A percentile compares a stretch with the other conserved stretches of the same genome.
phyloP scores from a whole-genome alignment of 2,888 invertebrate genomes.

The Hydroisotoma schaefferi region DNA sequence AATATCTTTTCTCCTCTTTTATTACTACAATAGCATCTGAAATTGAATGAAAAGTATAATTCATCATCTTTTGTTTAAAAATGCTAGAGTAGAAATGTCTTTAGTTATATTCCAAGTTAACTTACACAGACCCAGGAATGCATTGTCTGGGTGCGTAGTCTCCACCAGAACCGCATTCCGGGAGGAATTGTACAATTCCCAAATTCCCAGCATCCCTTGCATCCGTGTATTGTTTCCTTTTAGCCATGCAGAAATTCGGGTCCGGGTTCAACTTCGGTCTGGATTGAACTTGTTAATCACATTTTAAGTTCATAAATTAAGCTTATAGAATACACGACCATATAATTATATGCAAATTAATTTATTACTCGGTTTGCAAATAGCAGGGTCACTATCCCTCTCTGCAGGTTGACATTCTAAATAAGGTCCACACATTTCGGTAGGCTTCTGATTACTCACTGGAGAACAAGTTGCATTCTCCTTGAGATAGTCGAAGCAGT shows the following conservation, averaged over 20 bases:
- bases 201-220: slow-evolving; percentile 55
- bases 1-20: slow-evolving; percentile 63
- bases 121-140: slow-evolving; percentile 65
- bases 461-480: slow-evolving; percentile 34
- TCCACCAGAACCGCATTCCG: slow-evolving; percentile 63
- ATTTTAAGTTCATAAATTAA: not conserved
- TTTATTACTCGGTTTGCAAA: slow-evolving; percentile 33
- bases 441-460: slow-evolving; percentile 19
- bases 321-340: not conserved
- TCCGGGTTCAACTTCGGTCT: not conserved
- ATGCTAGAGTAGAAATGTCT: not conserved
- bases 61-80: too few species aligned
- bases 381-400: slow-evolving; percentile 10
- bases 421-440: slow-evolving; percentile 44
- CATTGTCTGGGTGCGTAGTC: slow-evolving; percentile 60
- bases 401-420: slow-evolving; percentile 26
- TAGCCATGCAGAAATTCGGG: slow-evolving; percentile 50
- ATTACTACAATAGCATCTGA: slow-evolving; percentile 52
- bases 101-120: not conserved
- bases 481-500: slow-evolving; percentile 43
- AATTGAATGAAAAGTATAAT: slow-evolving; percentile 9
- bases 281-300: not conserved
- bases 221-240: slow-evolving; percentile 56
- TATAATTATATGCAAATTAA: not conserved
- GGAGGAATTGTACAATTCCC: slow-evolving; percentile 59